A percentile compares a stretch with the other conserved stretches of the same genome.
phyloP scores from a whole-genome alignment of 2,888 invertebrate species.

The Tribolium freemani region DNA sequence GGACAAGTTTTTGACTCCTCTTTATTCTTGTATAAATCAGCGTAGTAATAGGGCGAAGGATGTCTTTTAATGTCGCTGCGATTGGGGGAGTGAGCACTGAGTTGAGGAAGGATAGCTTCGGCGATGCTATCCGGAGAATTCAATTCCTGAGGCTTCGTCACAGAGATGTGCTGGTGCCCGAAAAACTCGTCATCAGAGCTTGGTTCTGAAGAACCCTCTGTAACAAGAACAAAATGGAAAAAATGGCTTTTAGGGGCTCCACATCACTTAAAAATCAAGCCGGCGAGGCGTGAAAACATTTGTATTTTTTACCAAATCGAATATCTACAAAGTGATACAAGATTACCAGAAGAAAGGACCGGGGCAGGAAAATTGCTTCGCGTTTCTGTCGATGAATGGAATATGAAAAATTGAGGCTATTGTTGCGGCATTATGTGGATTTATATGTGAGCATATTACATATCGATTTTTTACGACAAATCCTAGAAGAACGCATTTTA shows the following conservation, averaged over 20 bases:
- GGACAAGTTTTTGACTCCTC: slow-evolving; percentile 49
- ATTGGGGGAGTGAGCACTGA: slow-evolving; percentile 69
- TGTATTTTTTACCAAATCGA: slow-evolving; percentile 34
- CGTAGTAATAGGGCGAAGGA: slow-evolving; percentile 88
- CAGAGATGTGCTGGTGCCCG: slow-evolving; percentile 57
- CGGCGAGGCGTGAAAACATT: slow-evolving; percentile 21
- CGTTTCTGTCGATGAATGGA: slow-evolving; percentile 38
- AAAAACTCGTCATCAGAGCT: slow-evolving; percentile 67
- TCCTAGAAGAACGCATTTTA: background rate
- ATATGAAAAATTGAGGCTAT: slow-evolving; percentile 40
- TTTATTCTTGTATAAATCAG: slow-evolving; percentile 77
- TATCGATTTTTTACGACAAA: slow-evolving; percentile 24
- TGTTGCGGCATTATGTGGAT: slow-evolving; percentile 34
- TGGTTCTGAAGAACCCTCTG: slow-evolving; percentile 67
- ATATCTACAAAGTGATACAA: slow-evolving; percentile 28
- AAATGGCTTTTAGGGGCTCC: background rate
- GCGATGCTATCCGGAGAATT: slow-evolving; percentile 81
- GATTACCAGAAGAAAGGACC: slow-evolving; percentile 31
- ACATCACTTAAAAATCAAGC: background rate
- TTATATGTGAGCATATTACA: slow-evolving; percentile 29
- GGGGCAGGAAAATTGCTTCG: slow-evolving; percentile 37
- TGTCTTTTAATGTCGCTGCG: slow-evolving; percentile 76
- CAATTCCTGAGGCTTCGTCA: slow-evolving; percentile 70
- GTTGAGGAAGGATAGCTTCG: slow-evolving; percentile 66
- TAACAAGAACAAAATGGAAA: slow-evolving; percentile 45